Evolutionary conservation across 2,797 vertebrate species (phyloP).

Genomic region (Microctenopoma lineatum): DNA sequence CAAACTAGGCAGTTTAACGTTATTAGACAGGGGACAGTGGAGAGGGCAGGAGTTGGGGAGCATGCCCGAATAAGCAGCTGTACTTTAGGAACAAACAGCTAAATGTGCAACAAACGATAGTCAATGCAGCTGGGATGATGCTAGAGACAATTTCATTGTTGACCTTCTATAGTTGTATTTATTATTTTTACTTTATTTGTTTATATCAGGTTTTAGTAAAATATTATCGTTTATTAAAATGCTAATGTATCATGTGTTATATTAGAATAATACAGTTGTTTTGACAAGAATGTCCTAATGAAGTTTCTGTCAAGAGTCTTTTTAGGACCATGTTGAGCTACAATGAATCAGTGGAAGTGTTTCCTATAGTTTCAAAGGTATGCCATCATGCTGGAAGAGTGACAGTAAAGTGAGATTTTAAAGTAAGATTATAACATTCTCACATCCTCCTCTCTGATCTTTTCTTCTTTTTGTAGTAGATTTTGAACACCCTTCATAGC

Average conservation of each 20-base stretch:
- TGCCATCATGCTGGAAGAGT: slow-evolving; percentile 56
- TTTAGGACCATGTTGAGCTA: not conserved
- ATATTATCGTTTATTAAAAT: not conserved
- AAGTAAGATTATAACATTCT: slow-evolving; percentile 45
- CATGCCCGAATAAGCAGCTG: no score
- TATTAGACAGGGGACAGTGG: no score
- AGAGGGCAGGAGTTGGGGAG: no score
- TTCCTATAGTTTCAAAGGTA: slow-evolving; percentile 52
- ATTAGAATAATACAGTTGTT: not conserved
- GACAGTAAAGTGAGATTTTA: slow-evolving; percentile 44
- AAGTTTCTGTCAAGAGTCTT: slow-evolving; percentile 21
- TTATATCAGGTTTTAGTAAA: no score
- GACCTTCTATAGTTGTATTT: slow-evolving; percentile 43
- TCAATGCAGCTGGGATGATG: slow-evolving; percentile 11
- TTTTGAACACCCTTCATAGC: slow-evolving; percentile 51
- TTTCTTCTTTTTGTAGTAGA: slow-evolving; percentile 50
- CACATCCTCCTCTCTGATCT: slow-evolving; percentile 59
- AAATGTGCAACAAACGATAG: no score
- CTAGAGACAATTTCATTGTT: slow-evolving; percentile 63
- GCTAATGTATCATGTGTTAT: not conserved
- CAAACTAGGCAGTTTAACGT: no score
- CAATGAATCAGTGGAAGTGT: slow-evolving; percentile 23
- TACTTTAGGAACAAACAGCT: no score
- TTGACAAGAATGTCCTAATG: slow-evolving; percentile 4
- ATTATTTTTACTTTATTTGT: not conserved